Evolutionary conservation across 1,140 invertebrate genomes (phyloP), one percentile per base, ranked within the genome.

Genomic region (Dinoponera quadriceps): DNA sequence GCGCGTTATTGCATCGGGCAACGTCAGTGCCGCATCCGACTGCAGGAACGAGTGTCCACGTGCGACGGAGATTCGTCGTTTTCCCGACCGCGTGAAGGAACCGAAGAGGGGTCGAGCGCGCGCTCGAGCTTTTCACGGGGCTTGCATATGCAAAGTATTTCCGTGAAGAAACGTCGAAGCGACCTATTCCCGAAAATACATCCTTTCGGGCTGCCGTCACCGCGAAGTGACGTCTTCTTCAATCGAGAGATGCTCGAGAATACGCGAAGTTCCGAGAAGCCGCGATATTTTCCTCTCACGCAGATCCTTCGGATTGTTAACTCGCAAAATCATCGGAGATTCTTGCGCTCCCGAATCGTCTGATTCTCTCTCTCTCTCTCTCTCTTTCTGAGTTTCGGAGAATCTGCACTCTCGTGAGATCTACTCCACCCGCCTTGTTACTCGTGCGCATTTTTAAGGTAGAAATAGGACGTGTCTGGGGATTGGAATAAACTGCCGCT

Each of bases 1-100:
- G 82, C 66, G 85, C 83, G 78, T 85, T 88, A 85, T 88, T 80
- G 68, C 84, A 63, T 80, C 83, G 62, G 55, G 73, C 29, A 66
- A 66, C 62, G 74, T 77, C 65, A 69, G 75, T 80, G 75, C 51
- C 51, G 75, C 75, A 71, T 80, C 33, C 75, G 75, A 78, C 49
- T 62, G 44, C 14, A 22, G 57, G 72, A 27, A 74, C 38, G 57
- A 74, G 69, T 38, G 72, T 55, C 75, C 75, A 69, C 75, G 63
- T 69, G 63, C 75, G 65, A 71, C 51, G 65, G n/a, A 20, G 62
- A 48, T 22, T 69, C 65, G 33, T 69, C 33, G 27, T 27, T 33
- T 78, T n/a, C 60, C 18, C 65, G 65, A 57, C 22, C 38, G 38
- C 38, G 38, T 11, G 33, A 7, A 33, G 7, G 33, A 33, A 33